These are phyloP conservation scores for Lemur catta DNA, from an alignment of 2,797 vertebrate species.

Conservation along the genomic window DNA sequence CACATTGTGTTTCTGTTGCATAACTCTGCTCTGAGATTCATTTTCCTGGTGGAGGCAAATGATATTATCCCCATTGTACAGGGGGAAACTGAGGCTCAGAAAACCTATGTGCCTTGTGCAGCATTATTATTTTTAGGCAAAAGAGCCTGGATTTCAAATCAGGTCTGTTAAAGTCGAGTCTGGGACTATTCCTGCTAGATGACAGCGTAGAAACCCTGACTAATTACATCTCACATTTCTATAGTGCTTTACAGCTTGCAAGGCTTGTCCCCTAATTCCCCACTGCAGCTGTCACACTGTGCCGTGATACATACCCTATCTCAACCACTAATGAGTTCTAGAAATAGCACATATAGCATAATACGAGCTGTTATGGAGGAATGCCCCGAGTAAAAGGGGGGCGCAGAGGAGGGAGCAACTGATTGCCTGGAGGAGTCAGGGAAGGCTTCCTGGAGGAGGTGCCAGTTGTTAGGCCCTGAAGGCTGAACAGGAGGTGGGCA, in stretches of 20 bases:
- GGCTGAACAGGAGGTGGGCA: not conserved
- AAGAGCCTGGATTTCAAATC: not conserved
- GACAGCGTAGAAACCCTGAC: not conserved
- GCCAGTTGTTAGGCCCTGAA: not conserved
- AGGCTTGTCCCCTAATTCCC: not conserved
- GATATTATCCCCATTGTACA: not conserved
- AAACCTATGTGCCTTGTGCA: not conserved
- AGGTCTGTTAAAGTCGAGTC: not conserved
- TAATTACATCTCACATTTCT: not conserved
- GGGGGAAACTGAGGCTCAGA: not conserved
- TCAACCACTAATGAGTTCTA: not conserved
- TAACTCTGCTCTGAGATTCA: not conserved
- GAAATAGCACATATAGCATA: not conserved
- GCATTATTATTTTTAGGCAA: not conserved
- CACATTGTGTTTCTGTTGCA: not conserved
- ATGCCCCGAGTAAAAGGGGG: not conserved
- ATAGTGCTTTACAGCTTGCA: not conserved
- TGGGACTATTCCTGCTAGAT: not conserved
- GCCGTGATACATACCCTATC: not conserved
- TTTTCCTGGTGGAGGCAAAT: not conserved
- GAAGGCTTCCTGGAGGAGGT: conserved; percentile 20
- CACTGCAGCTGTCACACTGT: too few species aligned
- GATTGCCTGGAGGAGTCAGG: not conserved
- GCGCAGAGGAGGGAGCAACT: not conserved
- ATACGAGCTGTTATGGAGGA: not conserved